Evolutionary conservation across 2,888 invertebrate genomes (phyloP), one percentile per base, ranked within the genome.

Genomic region (Arenicola marina): DNA sequence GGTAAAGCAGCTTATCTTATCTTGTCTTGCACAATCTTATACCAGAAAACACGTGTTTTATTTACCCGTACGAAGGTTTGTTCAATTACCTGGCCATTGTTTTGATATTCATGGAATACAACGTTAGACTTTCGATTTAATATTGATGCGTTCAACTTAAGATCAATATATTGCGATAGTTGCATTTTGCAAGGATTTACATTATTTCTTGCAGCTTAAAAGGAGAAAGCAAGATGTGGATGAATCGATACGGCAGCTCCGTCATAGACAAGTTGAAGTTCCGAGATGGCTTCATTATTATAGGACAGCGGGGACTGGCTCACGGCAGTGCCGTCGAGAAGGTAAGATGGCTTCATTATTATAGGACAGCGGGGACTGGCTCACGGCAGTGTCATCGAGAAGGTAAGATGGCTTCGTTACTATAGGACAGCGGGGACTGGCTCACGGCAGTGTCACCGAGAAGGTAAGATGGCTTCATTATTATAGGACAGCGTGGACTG

Each of bases 241-340:
- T 83, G 61, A 73, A 74, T 44, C 67, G 73, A 18, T 79, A 75
- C 71, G 84, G 84, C 1, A 78, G 79, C 61, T 63, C 66, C 24
- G 56, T 73, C 0, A 73, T 79, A n/a, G 72, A 75, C 28, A 69
- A 74, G 51, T 63, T 83, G 4, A 69, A 69, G 26, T 81, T 79
- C 66, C 68, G 83, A 44, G 82, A 82, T 63, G 69, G 73, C 44
- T 81, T 76, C 62, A 67, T 80, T 31, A 72, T 83, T 71, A 73
- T 83, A 60, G 84, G 84, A n/a, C 83, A 83, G 64, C 75, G 75
- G 57, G 68, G 69, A 0, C 59, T 72, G 32, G 46, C 61, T 2
- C 60, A 58, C 15, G 72, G 72, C 26, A 70, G 74, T 62, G 83
- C 82, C 31, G 72, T 82, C 48, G 84, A 84, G 75, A 78, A 75